Conservation (phyloP, 2,113 vertebrate genomes). For the Poeciliopsis prolifica region DNA sequence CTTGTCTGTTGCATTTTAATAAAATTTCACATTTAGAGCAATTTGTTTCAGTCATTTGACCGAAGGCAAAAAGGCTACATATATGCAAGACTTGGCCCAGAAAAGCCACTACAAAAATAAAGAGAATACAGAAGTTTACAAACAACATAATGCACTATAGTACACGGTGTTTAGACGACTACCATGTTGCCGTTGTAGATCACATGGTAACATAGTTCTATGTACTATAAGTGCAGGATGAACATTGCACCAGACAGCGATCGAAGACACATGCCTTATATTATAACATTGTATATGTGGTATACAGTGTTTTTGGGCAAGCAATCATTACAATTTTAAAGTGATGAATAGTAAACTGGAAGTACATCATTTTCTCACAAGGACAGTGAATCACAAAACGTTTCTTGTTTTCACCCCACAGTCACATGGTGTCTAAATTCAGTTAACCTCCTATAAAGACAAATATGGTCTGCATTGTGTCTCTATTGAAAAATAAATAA, state of each 20-base stretch:
- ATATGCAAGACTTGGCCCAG: constrained; percentile 54
- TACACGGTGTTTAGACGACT: constrained; percentile 42
- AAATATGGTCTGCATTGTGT: constrained; percentile 4
- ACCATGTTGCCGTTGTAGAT: constrained; percentile 20
- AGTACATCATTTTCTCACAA: constrained; percentile 49
- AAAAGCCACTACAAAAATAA: constrained; percentile 51
- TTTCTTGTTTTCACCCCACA: constrained; percentile 18
- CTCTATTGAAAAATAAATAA: constrained; percentile 23
- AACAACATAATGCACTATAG: constrained; percentile 36
- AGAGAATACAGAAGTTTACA: constrained; percentile 54
- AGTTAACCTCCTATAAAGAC: constrained; percentile 20
- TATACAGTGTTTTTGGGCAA: constrained; percentile 52
- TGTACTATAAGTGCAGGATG: constrained; percentile 51
- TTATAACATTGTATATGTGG: constrained; percentile 48
- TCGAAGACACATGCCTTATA: constrained; percentile 58
- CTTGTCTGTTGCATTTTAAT: constrained; percentile 60
- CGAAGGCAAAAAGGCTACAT: constrained; percentile 36
- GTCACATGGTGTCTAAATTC: constrained; percentile 27
- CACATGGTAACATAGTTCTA: constrained; percentile 32
- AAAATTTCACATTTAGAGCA: constrained; percentile 69
- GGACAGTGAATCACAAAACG: constrained; percentile 33
- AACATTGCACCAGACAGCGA: constrained; percentile 41
- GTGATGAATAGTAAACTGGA: constrained; percentile 39
- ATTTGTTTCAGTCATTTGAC: constrained; percentile 51
- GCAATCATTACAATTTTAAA: constrained; percentile 49